Evolutionary conservation across 1,140 invertebrate species (phyloP).

Genomic region (Cyclina sinensis): DNA sequence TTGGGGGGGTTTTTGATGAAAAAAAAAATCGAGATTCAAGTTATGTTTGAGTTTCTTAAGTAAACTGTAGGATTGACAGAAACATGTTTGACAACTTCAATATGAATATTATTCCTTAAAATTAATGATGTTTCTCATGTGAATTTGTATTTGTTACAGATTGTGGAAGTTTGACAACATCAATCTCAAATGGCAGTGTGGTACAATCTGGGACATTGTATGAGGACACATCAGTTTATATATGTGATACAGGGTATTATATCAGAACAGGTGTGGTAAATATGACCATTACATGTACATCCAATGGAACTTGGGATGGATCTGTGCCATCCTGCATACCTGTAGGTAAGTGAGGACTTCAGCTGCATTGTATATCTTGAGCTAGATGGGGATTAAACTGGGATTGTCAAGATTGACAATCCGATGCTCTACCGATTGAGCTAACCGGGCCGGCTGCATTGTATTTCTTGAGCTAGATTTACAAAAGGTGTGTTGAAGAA

Average conservation of each 20-base stretch:
- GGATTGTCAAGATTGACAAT: no score
- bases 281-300: background rate
- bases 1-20: no score
- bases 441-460: no score
- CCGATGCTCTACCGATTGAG: no score
- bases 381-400: no score
- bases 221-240: conserved; percentile 24
- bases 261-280: background rate
- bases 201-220: conserved; percentile 20
- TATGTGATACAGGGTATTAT: conserved; percentile 14
- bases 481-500: no score
- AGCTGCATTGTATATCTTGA: no score
- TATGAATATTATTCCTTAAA: no score
- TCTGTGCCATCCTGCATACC: conserved; percentile 71
- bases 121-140: no score
- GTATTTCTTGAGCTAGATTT: no score
- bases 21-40: no score
- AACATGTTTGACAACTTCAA: background rate
- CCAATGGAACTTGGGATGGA: conserved; percentile 71
- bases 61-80: background rate
- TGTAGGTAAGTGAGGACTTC: conserved; percentile 32
- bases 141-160: conserved; percentile 15
- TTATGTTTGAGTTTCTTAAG: background rate
- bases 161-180: conserved; percentile 5
- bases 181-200: conserved; percentile 1